Base-by-base conservation (phyloP, 2,888 invertebrate genomes). In the Drosophila nr. perissopoda region DNA sequence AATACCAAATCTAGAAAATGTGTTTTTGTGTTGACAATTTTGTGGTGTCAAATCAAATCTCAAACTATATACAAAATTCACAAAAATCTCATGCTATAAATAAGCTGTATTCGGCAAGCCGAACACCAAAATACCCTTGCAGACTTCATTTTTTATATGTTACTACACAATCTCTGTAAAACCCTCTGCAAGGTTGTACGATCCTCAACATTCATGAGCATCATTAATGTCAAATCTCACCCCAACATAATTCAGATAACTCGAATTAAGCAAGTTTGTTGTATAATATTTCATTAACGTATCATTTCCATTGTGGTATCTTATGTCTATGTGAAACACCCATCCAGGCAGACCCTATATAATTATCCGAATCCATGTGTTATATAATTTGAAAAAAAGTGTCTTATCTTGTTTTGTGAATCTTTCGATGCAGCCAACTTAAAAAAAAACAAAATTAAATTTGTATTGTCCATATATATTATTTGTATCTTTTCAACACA, bases 1-100 rank as follows among this genome's bases (percentile, higher is more conserved):
- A 82, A 87, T 69, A 74, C 65, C 74, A 79, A 83, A 78, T 69
- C 70, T 82, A 84, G 85, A 81, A 64, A 85, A 59, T 78, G 74
- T 86, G 76, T 72, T 87, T 82, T 74, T 81, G 79, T 79, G 76
- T 82, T 73, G 60, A 60, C 61, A 76, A 71, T 68, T 56, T 60
- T 53, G 40, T 57, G 57, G 40, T 57, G 57, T 57, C 57, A 57
- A 53, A 56, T 81, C 64, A 64, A 74, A 46, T 63, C 52, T 58
- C 33, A 56, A 77, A 49, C 31, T 49, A 52, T 54, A 48, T 25
- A 40, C n/a, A 25, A 62, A 42, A 27, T 29, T 56, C 40, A 65
- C 65, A 46, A 48, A 16, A 66, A 56, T 58, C 36, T 53, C 57
- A 61, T 65, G 36, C 48, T 59, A 31, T 38, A 21, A 11, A 16